Base-by-base conservation (phyloP, 1,140 invertebrate species). In the Thrips palmi region DNA sequence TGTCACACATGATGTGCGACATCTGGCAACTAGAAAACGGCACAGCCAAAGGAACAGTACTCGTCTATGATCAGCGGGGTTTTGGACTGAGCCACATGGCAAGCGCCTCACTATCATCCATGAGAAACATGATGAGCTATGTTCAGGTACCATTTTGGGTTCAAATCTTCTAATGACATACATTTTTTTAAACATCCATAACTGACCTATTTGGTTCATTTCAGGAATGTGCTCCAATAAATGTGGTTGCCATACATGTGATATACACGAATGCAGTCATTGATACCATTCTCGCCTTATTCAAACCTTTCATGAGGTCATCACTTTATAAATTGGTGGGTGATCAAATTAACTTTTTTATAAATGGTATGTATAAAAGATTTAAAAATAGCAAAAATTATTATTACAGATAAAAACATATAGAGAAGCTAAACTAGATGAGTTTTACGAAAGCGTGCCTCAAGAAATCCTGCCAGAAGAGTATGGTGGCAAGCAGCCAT, bases 381-480 rank as follows among this genome's bases (percentile, higher is more conserved):
- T 12, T 27, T 27, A 12, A 8, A 7, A 27, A 12, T 27, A 27
- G 12, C 7, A 27, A 8, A 7, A 12, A 27, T 42, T 14, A 15
- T 35, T 14, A 23, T 46, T 44, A 17, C 29, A 48, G 47, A 29
- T 45, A 19, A 34, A 44, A 14, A 19, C 46, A 24, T 45, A 38
- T 21, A n/a, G n/a, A n/a, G n/a, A 48, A 24, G 38, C 41, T 11
- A 42, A 44, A 17, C 18, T 44, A 10, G 45, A 46, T 8, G 33
- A 25, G 11, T 22, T 48, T 7, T 40, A 33, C 12, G 37, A 42
- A 14, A 21, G 18, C 24, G 21, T 46, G 5, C 41, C 42, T 2
- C 27, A 35, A 40, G 28, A 44, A 15, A 43, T 41, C 15, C 19
- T 46, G 10, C 47, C 47, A 3, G 25, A 41, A 14, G 44, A 48